These are phyloP conservation scores for Amphibalanus amphitrite DNA, from an alignment of 1,140 invertebrate genomes.

Conservation along the genomic window DNA sequence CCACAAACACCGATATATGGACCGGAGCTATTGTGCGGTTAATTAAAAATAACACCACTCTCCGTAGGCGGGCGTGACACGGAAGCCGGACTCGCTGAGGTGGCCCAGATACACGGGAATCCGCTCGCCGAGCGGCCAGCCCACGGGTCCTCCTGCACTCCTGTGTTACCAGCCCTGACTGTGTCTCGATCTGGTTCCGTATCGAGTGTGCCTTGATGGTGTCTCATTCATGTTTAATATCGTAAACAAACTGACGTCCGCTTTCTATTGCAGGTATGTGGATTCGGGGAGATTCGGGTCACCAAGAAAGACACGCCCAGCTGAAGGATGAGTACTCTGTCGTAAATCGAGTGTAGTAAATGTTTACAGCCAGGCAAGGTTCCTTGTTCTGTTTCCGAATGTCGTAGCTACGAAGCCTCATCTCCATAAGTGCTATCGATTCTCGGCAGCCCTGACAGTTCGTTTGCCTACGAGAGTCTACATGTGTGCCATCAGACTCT, in stretches of 20 bases:
- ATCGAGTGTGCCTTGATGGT: not conserved
- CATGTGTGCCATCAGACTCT: not conserved
- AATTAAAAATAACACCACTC: not conserved
- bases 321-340: not conserved
- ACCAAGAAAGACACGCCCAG: not conserved
- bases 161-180: no score
- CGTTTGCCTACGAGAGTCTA: not conserved
- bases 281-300: not conserved
- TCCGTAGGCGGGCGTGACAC: no score
- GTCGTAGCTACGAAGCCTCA: not conserved
- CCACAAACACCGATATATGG: not conserved
- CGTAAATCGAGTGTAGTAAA: no score
- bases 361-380: no score
- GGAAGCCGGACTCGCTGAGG: no score
- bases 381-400: no score
- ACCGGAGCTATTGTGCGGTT: not conserved
- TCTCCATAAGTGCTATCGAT: not conserved
- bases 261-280: not conserved
- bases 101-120: not conserved
- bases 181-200: no score
- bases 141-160: no score
- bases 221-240: not conserved
- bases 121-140: no score
- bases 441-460: not conserved
- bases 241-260: not conserved